Conservation (phyloP, 2,797 vertebrate genomes). For the Champsocephalus gunnari region DNA sequence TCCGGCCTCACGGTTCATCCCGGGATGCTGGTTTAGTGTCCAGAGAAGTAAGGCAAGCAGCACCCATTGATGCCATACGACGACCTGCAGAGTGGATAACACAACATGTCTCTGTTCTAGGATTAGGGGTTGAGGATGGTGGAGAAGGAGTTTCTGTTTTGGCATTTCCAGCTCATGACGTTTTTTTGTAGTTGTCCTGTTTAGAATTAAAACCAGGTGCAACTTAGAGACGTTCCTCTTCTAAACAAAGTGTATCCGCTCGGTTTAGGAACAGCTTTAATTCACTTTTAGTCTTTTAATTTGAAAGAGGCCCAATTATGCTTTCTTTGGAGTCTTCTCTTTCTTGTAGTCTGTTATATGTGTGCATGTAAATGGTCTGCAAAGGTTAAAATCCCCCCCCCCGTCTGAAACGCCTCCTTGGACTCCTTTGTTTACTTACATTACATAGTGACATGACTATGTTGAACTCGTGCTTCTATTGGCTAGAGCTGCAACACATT, state of each 20-base stretch:
- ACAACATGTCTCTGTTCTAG: slow-evolving; percentile 10
- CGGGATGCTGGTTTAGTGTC: slow-evolving; percentile 12
- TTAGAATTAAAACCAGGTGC: slow-evolving; percentile 28
- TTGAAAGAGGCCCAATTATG: neutral
- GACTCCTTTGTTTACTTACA: too few relatives aligned
- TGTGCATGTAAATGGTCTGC: too few relatives aligned
- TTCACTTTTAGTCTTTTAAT: neutral
- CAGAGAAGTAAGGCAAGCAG: slow-evolving; percentile 15
- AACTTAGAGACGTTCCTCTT: neutral
- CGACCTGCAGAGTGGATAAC: slow-evolving; percentile 40
- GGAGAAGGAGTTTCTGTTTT: slow-evolving; percentile 21
- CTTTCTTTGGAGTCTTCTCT: too few relatives aligned
- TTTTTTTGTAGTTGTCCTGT: slow-evolving; percentile 21
- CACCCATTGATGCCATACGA: slow-evolving; percentile 30
- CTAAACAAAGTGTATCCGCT: neutral
- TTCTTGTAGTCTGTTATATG: too few relatives aligned
- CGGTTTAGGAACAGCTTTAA: neutral
- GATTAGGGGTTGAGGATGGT: slow-evolving; percentile 30
- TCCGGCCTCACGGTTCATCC: slow-evolving; percentile 21
- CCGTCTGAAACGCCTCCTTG: too few relatives aligned
- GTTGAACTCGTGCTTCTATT: too few relatives aligned
- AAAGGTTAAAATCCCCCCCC: too few relatives aligned
- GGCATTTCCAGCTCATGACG: slow-evolving; percentile 1
- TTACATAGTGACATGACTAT: too few relatives aligned
- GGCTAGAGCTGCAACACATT: too few relatives aligned